phyloP scores from a whole-genome alignment of 2,113 vertebrate genomes.

The Myocastor coypus region DNA sequence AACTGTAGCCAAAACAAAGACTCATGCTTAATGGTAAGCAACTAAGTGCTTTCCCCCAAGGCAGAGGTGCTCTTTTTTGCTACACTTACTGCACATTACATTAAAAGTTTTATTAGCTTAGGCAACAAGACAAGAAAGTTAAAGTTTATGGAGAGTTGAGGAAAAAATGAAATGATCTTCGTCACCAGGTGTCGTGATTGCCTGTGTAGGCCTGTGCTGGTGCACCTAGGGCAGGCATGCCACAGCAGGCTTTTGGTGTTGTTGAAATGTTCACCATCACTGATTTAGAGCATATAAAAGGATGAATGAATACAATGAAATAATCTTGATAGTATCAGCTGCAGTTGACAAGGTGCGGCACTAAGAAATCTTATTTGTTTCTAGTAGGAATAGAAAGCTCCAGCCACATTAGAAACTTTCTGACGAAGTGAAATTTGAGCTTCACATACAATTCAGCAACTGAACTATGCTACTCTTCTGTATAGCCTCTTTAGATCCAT shows the following conservation, averaged over 20 bases:
- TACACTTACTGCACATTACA: not conserved
- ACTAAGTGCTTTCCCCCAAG: not conserved
- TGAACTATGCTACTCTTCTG: not conserved
- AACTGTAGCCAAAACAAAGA: not conserved
- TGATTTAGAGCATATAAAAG: not conserved
- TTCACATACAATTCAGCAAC: not conserved
- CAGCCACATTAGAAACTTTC: not conserved
- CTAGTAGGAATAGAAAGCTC: not conserved
- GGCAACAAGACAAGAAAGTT: constrained; percentile 30
- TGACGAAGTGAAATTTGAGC: not conserved
- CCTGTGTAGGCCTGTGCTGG: not conserved
- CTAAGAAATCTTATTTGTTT: not conserved
- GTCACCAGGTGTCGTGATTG: not conserved
- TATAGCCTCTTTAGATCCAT: not conserved
- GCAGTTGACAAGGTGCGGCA: not conserved
- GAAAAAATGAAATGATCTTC: not conserved
- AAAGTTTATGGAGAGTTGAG: not conserved
- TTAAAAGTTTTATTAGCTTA: not conserved
- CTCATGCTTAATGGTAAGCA: not conserved
- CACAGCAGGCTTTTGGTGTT: not conserved
- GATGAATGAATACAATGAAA: not conserved
- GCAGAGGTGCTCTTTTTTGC: not conserved
- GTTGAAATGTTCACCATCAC: not conserved
- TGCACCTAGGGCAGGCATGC: not conserved
- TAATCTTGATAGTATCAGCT: not conserved